Evolutionary conservation across 2,888 invertebrate genomes (phyloP), one percentile per base, ranked within the genome.

Genomic region (Dicyrtoma fusca): DNA sequence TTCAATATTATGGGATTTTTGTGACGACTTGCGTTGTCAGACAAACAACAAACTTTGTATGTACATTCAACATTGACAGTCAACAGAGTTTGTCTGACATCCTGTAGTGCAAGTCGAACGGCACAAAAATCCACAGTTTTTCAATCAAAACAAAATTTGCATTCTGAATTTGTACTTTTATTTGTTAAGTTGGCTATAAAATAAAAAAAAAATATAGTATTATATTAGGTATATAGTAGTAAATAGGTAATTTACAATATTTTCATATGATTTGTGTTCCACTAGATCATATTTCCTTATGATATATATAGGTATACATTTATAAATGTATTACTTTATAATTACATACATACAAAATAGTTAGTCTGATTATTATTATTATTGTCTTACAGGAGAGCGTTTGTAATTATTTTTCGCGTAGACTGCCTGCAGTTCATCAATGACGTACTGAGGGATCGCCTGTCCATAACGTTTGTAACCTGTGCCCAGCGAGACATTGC

Each of bases 381-480:
- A 61, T 13, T 44, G 51, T 51, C 73, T 73, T 73, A 71, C 74
- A 63, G 70, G 47, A 47, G 53, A 63, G 19, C 71, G 59, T 66
- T 74, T 70, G 74, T 66, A 71, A 26, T 34, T 61, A 14, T 70
- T 55, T 55, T 70, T 70, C 17, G 65, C 26, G 47, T 74, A 71
- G 26, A 71, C 57, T 26, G 49, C 55, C 19, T 69, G 51, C 14
- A 74, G 59, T 45, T 71, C 68, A 47, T 74, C 44, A 25, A 74
- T 47, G 49, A 72, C 74, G 44, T 57, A 62, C 53, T 68, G 47
- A 26, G 74, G 71, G 14, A 74, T 61, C 42, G 69, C 71, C 34
- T 68, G 66, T 59, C 71, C 74, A 64, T 74, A 74, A 19, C 74
- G 66, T 59, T 66, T 53, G 59, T 62, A 45, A 49, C 19, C 45